A percentile compares a stretch with the other conserved stretches of the same genome.
These are phyloP conservation scores for Phallusia fumigata DNA, from an alignment of 23 tunicate species.

Conservation along the genomic window DNA sequence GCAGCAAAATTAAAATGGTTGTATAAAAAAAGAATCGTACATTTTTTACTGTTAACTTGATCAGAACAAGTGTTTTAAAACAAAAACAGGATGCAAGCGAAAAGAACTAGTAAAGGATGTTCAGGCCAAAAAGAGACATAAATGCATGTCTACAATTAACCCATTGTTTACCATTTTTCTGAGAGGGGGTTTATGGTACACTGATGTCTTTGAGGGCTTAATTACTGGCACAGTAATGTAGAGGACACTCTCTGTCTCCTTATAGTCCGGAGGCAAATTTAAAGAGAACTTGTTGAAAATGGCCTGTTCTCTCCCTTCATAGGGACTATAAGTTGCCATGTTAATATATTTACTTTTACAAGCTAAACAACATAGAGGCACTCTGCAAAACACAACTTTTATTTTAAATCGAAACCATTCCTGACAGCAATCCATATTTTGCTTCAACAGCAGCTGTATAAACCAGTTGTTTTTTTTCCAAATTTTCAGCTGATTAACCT, in stretches of 20 bases:
- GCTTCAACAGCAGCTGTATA: no score
- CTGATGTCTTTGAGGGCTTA: not conserved
- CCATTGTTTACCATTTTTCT: not conserved
- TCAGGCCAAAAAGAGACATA: no score
- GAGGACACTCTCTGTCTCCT: constrained; percentile 24
- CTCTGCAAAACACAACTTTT: constrained; percentile 1
- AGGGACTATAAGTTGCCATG: constrained; percentile 62
- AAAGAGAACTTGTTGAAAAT: constrained; percentile 17
- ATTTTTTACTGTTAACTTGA: no score
- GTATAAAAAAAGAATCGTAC: no score
- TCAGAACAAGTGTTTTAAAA: no score
- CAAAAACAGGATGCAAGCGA: not conserved
- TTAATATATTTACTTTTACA: not conserved
- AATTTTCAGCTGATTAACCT: no score
- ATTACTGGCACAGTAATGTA: constrained; percentile 20
- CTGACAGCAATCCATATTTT: no score
- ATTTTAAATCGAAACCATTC: no score
- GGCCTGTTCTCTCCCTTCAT: constrained; percentile 40
- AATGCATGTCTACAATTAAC: no score
- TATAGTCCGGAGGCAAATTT: constrained; percentile 51
- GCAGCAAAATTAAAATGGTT: no score
- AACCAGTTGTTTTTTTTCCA: no score
- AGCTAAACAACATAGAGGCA: not conserved
- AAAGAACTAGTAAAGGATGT: not conserved
- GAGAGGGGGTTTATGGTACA: constrained; percentile 23